Percentiles rank a stretch among this genome's conserved stretches.
phyloP scores from a whole-genome alignment of 2,113 vertebrate species.

The Mus spicilegus region DNA sequence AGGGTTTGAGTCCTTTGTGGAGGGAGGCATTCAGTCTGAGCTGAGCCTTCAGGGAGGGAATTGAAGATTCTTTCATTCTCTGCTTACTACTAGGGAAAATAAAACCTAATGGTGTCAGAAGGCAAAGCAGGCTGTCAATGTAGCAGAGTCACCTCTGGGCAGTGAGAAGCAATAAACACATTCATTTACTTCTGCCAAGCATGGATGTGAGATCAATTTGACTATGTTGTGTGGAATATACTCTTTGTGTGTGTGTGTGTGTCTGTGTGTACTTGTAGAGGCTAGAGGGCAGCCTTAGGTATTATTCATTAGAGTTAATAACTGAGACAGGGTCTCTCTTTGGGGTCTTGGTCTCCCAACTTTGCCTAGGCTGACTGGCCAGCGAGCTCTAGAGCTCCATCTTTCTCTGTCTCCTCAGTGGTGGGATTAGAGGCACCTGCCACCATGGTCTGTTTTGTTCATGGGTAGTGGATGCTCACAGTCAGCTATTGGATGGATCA shows the following conservation, averaged over 20 bases:
- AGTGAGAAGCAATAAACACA: not conserved
- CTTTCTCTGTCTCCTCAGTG: not conserved
- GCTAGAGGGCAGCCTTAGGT: not conserved
- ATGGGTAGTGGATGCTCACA: not conserved
- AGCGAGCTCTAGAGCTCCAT: not conserved
- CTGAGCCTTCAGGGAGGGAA: not conserved
- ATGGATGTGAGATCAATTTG: not conserved
- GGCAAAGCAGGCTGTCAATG: not conserved
- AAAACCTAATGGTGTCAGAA: not conserved
- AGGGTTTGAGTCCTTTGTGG: not conserved
- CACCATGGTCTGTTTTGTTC: not conserved
- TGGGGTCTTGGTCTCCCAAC: not conserved
- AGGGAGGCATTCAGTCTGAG: not conserved
- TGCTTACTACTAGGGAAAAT: not conserved
- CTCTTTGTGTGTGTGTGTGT: not conserved
- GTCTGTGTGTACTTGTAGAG: not conserved
- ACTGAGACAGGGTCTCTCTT: not conserved
- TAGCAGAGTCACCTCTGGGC: too few species aligned
- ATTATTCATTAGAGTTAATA: not conserved
- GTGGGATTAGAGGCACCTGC: not conserved
- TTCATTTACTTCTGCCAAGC: not conserved
- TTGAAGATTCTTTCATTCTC: not conserved
- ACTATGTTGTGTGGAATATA: too few species aligned
- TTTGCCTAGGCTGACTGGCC: not conserved
- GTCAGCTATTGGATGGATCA: too few species aligned